phyloP scores from a whole-genome alignment of 2,888 invertebrate genomes.

The Eupsilia transversa region DNA sequence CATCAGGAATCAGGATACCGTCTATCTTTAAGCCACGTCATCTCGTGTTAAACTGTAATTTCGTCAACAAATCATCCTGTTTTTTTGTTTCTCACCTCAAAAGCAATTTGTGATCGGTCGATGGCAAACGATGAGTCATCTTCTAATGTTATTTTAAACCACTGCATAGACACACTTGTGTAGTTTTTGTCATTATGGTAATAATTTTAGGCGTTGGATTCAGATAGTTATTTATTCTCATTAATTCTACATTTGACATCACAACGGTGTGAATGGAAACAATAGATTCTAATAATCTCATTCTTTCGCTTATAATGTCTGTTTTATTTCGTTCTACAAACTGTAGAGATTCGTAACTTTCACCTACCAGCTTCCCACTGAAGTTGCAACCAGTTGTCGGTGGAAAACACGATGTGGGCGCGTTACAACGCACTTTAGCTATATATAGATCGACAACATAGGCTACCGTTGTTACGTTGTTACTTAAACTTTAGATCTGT shows the following conservation, averaged over 20 bases:
- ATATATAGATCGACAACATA: slow-evolving; percentile 39
- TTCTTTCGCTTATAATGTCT: slow-evolving; percentile 27
- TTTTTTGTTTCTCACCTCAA: slow-evolving; percentile 44
- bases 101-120: slow-evolving; percentile 41
- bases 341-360: slow-evolving; percentile 57
- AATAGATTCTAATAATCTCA: slow-evolving; percentile 36
- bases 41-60: slow-evolving; percentile 46
- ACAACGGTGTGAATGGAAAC: slow-evolving; percentile 40
- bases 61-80: slow-evolving; percentile 21
- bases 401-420: slow-evolving; percentile 56
- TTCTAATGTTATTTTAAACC: slow-evolving; percentile 41
- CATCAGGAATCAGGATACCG: neutral
- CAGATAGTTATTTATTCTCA: slow-evolving; percentile 8
- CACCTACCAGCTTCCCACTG: slow-evolving; percentile 59
- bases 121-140: slow-evolving; percentile 45
- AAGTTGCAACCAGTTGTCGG: slow-evolving; percentile 47
- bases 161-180: slow-evolving; percentile 11
- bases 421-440: slow-evolving; percentile 42
- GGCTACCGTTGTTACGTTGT: slow-evolving; percentile 54
- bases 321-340: slow-evolving; percentile 33
- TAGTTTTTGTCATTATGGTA: slow-evolving; percentile 24
- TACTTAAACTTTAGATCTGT: slow-evolving; percentile 27
- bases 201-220: slow-evolving; percentile 13
- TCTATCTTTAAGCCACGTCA: slow-evolving; percentile 29
- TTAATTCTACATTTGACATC: slow-evolving; percentile 44